Evolutionary conservation across 30 jellyfish, hydroid and myxozoan genomes (phyloP).

Genomic region (Aurelia sp.): DNA sequence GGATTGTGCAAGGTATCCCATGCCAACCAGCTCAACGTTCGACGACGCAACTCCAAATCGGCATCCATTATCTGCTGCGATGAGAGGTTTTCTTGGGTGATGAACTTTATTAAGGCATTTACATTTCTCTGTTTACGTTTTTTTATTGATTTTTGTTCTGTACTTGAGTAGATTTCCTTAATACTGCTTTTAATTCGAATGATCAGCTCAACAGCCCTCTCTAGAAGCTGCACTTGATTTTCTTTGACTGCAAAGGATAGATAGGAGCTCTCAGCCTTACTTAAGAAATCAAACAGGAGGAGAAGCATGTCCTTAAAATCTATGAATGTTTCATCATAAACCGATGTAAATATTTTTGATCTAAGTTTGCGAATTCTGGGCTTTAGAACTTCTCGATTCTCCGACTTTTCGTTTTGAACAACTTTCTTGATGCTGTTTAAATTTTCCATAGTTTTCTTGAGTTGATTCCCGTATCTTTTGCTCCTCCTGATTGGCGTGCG

Average conservation of each 20-base stretch:
- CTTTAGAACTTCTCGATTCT: neutral
- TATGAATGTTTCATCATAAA: too few species aligned
- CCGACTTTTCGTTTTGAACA: neutral
- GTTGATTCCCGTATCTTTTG: conserved; percentile 30
- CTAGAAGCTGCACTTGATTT: neutral
- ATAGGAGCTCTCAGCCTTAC: too few species aligned
- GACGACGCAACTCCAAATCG: neutral
- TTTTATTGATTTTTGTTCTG: neutral
- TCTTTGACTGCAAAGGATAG: neutral
- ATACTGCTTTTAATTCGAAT: neutral
- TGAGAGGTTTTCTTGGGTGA: neutral
- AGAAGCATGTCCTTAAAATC: too few species aligned
- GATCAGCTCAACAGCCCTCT: neutral
- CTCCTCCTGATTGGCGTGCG: conserved; percentile 21
- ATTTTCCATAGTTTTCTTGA: conserved; percentile 17
- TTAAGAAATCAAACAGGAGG: too few species aligned
- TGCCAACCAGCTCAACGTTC: neutral
- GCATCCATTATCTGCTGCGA: neutral
- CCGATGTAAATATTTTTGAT: too few species aligned
- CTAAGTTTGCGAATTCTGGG: neutral
- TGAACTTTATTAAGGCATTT: neutral
- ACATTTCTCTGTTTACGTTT: neutral
- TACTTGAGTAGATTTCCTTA: too few species aligned
- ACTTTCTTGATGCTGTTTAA: conserved; percentile 4
- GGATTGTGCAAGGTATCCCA: neutral